Percentiles rank a stretch among this genome's conserved stretches.
These are phyloP conservation scores for Aquatica leii DNA, from an alignment of 2,888 invertebrate genomes.

Conservation along the genomic window DNA sequence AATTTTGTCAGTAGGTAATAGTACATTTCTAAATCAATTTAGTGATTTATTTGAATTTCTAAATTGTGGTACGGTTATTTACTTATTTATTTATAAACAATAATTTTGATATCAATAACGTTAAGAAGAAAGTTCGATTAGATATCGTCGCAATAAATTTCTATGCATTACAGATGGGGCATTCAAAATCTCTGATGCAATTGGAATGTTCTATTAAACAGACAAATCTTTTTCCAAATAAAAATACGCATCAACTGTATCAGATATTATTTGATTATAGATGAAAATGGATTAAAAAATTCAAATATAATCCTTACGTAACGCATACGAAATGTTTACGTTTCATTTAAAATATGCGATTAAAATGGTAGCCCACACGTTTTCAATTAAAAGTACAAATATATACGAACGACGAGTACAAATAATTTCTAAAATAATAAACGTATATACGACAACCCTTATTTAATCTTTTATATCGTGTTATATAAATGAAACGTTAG, in stretches of 20 bases:
- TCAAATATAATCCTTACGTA: slow-evolving; percentile 47
- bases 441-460: slow-evolving; percentile 20
- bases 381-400: slow-evolving; percentile 59
- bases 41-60: no score
- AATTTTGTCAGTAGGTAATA: no score
- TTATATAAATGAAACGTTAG: slow-evolving; percentile 22
- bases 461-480: slow-evolving; percentile 36
- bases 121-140: no score
- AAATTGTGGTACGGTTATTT: no score
- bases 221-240: slow-evolving; percentile 35
- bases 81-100: no score
- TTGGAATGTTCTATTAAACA: no score
- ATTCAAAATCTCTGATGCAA: no score
- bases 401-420: slow-evolving; percentile 42
- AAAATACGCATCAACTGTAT: slow-evolving; percentile 18
- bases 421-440: slow-evolving; percentile 53
- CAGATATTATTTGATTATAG: slow-evolving; percentile 49
- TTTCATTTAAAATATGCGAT: slow-evolving; percentile 60
- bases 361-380: slow-evolving; percentile 59
- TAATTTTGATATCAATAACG: no score
- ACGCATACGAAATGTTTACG: slow-evolving; percentile 55
- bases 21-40: no score
- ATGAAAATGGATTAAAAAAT: slow-evolving; percentile 50
- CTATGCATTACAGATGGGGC: no score
- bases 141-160: no score